Base-by-base conservation (phyloP, 2,888 invertebrate species). In the Lasioglossum marginatum region DNA sequence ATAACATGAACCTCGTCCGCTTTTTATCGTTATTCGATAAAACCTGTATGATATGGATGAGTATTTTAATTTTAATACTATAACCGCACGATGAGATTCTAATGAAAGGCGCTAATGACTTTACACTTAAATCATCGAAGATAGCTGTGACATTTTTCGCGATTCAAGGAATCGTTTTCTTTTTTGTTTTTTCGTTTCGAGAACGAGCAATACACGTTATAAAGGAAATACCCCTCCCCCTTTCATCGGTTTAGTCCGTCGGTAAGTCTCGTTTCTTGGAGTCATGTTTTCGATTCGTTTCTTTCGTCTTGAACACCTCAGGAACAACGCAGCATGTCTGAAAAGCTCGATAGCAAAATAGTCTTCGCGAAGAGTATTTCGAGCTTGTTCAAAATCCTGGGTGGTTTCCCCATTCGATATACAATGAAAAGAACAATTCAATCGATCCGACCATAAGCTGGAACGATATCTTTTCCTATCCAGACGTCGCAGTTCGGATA, bases 401-500 rank as follows among this genome's bases (percentile, higher is more conserved):
- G 75, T 75, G 27, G 75, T 75, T 3, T 83, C 52, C 45, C 27
- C 57, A 23, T 76, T 60, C 14, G 66, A 79, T 16, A 34, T n/a
- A 57, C 16, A 72, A 63, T 2, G 27, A 68, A 14, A 31, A 43
- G 57, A 75, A 45, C 16, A 23, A 66, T 80, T 96, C 97, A 98
- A 95, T 98, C 98, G 89, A 97, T 95, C 93, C 97, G 97, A 85
- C 97, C 97, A 94, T 97, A 97, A 85, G 96, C 96, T 79, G 97
- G 97, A 82, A 98, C 97, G 88, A 98, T 96, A 92, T 97, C 97
- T 89, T 97, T 97, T 45, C 96, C 96, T 90, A 97, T 97, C 97
- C 98, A 98, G 93, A 97, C 97, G 90, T 97, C 97, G 95, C 98
- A 98, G 88, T 97, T 97, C 0, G 97, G 97, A 93, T 97, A 96